Conservation (phyloP, 2,888 invertebrate species). For the Corythucha ciliata region DNA sequence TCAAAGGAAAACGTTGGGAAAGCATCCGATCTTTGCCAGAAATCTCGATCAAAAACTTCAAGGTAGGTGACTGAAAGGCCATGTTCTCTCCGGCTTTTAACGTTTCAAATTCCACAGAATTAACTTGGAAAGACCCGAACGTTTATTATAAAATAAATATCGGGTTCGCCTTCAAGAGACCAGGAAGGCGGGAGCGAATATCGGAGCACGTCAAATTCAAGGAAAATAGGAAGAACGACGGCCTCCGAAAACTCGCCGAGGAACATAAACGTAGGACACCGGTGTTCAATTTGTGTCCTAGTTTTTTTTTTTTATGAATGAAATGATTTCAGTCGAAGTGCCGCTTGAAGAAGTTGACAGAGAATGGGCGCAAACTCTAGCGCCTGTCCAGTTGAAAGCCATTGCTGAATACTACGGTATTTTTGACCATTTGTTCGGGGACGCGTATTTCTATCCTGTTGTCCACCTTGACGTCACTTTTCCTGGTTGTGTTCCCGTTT, state of each 20-base stretch:
- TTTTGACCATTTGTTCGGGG: slow-evolving; percentile 75
- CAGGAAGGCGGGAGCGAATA: slow-evolving; percentile 18
- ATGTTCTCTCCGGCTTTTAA: no score
- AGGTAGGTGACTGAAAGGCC: no score
- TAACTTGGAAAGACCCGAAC: slow-evolving; percentile 48
- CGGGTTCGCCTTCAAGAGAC: slow-evolving; percentile 44
- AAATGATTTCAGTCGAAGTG: no score
- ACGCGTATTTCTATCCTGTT: slow-evolving; percentile 74
- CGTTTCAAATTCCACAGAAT: no score
- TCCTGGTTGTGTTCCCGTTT: no score
- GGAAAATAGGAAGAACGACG: slow-evolving; percentile 45
- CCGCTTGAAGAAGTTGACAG: slow-evolving; percentile 57
- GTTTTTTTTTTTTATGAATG: no score
- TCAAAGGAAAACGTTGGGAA: no score
- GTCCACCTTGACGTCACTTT: slow-evolving; percentile 54
- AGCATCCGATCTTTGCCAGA: no score
- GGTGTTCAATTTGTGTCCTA: no score
- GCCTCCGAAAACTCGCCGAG: slow-evolving; percentile 56
- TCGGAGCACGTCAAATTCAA: slow-evolving; percentile 50
- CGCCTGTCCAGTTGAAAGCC: slow-evolving; percentile 55
- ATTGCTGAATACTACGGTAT: slow-evolving; percentile 82
- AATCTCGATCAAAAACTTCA: no score
- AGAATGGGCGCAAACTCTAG: slow-evolving; percentile 55
- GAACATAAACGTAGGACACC: slow-evolving; percentile 48
- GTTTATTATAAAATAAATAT: slow-evolving; percentile 53